Percentiles rank a stretch among this genome's conserved stretches.
phyloP scores from a whole-genome alignment of 2,888 invertebrate species.

The Hymenopus coronatus region DNA sequence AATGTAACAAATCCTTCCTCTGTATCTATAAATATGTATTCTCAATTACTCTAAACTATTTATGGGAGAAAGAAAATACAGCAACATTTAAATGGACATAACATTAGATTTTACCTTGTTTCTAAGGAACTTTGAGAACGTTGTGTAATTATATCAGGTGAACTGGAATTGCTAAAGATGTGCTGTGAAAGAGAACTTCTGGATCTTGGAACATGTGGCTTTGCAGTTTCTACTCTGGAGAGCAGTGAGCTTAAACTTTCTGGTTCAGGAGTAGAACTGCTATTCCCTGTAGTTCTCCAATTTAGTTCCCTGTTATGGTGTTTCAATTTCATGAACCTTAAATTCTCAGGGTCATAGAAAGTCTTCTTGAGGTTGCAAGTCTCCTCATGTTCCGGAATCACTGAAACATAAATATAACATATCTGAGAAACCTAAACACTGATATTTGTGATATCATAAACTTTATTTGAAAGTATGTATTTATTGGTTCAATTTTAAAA shows the following conservation, averaged over 20 bases:
- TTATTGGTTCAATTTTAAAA: no score
- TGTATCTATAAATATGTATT: no score
- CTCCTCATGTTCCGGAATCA: background rate
- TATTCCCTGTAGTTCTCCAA: background rate
- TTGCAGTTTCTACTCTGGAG: background rate
- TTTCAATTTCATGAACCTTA: background rate
- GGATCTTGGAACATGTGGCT: background rate
- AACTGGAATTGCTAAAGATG: background rate
- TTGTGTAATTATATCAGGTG: background rate
- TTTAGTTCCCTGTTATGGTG: background rate
- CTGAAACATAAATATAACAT: background rate
- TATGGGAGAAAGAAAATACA: no score
- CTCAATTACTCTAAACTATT: no score
- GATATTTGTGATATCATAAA: no score
- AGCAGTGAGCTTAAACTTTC: background rate
- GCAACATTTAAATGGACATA: no score
- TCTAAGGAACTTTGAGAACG: background rate
- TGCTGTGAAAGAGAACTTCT: constrained; percentile 1
- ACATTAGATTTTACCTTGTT: background rate
- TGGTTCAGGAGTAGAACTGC: background rate
- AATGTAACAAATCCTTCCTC: no score
- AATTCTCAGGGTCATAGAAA: background rate
- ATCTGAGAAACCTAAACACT: no score
- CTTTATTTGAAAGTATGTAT: no score
- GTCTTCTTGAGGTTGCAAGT: background rate